phyloP scores from a whole-genome alignment of 2,113 vertebrate genomes.

The Numida meleagris region DNA sequence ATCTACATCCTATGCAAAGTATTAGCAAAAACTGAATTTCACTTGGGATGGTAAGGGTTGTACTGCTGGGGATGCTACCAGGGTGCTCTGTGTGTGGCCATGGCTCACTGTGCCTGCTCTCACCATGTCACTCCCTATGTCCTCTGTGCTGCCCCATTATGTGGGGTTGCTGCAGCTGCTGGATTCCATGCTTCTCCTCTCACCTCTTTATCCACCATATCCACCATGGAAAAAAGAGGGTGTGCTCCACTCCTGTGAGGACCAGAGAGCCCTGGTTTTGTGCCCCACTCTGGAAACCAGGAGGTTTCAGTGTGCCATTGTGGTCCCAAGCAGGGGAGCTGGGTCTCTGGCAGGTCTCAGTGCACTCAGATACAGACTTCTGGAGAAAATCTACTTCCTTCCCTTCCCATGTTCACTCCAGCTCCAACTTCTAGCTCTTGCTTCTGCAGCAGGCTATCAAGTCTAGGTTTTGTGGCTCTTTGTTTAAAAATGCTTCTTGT shows the following conservation, averaged over 20 bases:
- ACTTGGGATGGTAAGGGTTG: not conserved
- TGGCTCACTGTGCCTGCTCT: not conserved
- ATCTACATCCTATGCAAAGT: not conserved
- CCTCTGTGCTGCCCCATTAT: not conserved
- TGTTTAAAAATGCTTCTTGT: not conserved
- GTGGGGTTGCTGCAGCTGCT: not conserved
- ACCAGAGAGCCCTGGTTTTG: not conserved
- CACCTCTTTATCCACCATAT: not conserved
- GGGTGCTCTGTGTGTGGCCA: rapidly evolving
- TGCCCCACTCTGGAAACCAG: not conserved
- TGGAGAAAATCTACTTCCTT: rapidly evolving
- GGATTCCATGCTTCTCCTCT: rapidly evolving
- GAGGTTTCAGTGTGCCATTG: not conserved
- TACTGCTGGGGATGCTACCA: rapidly evolving
- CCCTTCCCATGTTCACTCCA: not conserved
- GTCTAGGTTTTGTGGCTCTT: not conserved
- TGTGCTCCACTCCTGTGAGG: rapidly evolving
- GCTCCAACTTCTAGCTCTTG: not conserved
- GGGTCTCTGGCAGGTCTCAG: not conserved
- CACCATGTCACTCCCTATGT: not conserved
- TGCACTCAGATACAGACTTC: not conserved
- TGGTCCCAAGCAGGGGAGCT: not conserved
- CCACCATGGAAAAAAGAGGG: not conserved
- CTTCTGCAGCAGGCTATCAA: not conserved
- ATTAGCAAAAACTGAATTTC: not conserved